Evolutionary conservation across 1,140 invertebrate species (phyloP), one percentile per base, ranked within the genome.

Genomic region (Palaemon carinicauda): DNA sequence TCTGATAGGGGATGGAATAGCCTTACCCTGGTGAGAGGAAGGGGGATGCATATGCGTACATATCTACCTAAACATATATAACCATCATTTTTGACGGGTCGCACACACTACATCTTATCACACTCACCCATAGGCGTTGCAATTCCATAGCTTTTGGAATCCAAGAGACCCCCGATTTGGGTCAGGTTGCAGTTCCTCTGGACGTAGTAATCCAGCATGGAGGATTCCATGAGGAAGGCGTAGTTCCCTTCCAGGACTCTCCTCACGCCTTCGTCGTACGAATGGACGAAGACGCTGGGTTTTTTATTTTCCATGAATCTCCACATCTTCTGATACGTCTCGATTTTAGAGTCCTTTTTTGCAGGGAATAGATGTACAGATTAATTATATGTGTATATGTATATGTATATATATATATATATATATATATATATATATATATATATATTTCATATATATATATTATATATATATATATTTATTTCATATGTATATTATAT

Each of bases 141-240:
- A 89, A 97, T 97, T 15, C 96, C 96, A 90, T 97, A 97, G 89
- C 94, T 96, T 92, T 98, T 98, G 41, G 96, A 97, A 90, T 98
- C 97, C 19, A 98, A 91, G 52, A 96, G 93, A 14, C 96, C 96
- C 0, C 97, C 97, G 51, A 99, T 96, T 93, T 98, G 97, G 29
- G 97, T 98, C 24, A 99, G 93, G 91, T 98, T 97, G 91, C 97
- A 99, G 90, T 98, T 95, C 89, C 97, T 93, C 90, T 98, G 96
- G 3, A 96, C 95, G 80, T 94, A 94, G 90, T 97, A 98, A 91
- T 98, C 97, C 52, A 98, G 93, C 93, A 97, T 97, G 3, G 96
- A 96, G 0, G 97, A 98, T 91, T 98, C 97, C 96, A 98, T 97
- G 1, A 99, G 93, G 91, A 97, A 98, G 3, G 97, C 97, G 91